Conservation (phyloP, 2,113 vertebrate genomes). For the Choloepus hoffmanni region DNA sequence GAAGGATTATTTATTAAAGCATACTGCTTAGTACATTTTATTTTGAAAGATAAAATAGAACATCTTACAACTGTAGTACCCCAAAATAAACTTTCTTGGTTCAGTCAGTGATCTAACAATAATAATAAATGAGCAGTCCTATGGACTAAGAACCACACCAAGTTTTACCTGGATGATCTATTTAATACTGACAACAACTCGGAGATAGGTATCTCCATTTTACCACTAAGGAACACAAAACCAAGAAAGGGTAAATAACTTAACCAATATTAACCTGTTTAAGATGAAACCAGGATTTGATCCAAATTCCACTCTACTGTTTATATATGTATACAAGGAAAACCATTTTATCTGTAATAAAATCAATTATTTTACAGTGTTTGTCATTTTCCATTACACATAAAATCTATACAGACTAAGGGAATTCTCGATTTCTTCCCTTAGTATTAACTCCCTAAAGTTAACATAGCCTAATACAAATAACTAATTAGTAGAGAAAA, state of each 20-base stretch:
- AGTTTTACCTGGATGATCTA: slow-evolving; percentile 37
- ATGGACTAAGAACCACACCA: slow-evolving; percentile 4
- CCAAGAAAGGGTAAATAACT: slow-evolving; percentile 43
- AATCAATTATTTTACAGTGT: slow-evolving; percentile 30
- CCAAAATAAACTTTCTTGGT: slow-evolving; percentile 25
- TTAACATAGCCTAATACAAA: neutral
- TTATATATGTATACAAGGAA: neutral
- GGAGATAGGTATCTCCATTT: slow-evolving; percentile 52
- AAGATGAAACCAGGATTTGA: slow-evolving; percentile 23
- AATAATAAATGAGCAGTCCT: neutral
- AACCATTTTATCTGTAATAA: slow-evolving; percentile 49
- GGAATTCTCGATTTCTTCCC: neutral
- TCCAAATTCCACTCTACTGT: slow-evolving; percentile 17
- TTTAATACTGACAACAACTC: slow-evolving; percentile 46
- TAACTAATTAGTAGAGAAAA: slow-evolving; percentile 29
- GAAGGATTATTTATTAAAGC: slow-evolving; percentile 37
- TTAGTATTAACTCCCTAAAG: neutral
- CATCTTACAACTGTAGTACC: slow-evolving; percentile 38
- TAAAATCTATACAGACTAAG: neutral
- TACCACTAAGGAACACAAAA: slow-evolving; percentile 39
- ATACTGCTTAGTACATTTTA: slow-evolving; percentile 19
- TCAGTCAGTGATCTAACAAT: slow-evolving; percentile 46
- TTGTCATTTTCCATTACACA: slow-evolving; percentile 30
- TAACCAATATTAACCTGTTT: slow-evolving; percentile 11
- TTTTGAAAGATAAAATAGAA: slow-evolving; percentile 62